These are phyloP conservation scores for Paradoxurus hermaphroditus DNA, from an alignment of 2,113 vertebrate genomes.

Conservation along the genomic window DNA sequence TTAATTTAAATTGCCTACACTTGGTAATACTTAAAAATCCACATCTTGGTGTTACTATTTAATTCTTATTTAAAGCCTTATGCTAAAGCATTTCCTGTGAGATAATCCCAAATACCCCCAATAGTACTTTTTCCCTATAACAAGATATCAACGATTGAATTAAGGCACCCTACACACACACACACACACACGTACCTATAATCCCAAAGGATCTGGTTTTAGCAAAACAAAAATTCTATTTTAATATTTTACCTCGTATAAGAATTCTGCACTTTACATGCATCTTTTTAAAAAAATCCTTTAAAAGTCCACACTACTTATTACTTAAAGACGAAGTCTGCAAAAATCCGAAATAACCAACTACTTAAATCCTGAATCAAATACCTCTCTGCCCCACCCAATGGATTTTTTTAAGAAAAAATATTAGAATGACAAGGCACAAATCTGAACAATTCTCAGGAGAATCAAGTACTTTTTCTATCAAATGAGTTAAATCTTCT, in stretches of 20 bases:
- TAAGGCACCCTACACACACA: neutral
- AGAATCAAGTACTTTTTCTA: conserved; percentile 67
- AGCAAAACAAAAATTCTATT: conserved; percentile 44
- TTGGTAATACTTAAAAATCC: conserved; percentile 37
- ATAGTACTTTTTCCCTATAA: conserved; percentile 24
- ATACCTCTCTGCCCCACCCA: conserved; percentile 81
- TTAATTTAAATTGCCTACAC: conserved; percentile 42
- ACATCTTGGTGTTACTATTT: neutral
- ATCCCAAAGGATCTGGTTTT: conserved; percentile 52
- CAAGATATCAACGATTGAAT: conserved; percentile 40
- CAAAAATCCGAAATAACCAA: conserved; percentile 64
- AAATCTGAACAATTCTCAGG: conserved; percentile 53
- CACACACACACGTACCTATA: neutral
- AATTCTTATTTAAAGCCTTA: conserved; percentile 49
- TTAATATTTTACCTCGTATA: conserved; percentile 49
- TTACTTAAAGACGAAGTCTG: conserved; percentile 67
- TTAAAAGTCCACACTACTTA: conserved; percentile 64
- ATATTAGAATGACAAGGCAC: conserved; percentile 59
- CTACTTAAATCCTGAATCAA: conserved; percentile 68
- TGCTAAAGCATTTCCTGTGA: conserved; percentile 43
- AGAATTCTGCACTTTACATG: conserved; percentile 43
- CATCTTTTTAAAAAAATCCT: conserved; percentile 12
- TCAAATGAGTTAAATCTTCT: conserved; percentile 65
- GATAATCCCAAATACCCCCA: conserved; percentile 32
- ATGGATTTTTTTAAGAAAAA: conserved; percentile 55